phyloP scores from a whole-genome alignment of 2,113 vertebrate genomes.

The Physeter macrocephalus region DNA sequence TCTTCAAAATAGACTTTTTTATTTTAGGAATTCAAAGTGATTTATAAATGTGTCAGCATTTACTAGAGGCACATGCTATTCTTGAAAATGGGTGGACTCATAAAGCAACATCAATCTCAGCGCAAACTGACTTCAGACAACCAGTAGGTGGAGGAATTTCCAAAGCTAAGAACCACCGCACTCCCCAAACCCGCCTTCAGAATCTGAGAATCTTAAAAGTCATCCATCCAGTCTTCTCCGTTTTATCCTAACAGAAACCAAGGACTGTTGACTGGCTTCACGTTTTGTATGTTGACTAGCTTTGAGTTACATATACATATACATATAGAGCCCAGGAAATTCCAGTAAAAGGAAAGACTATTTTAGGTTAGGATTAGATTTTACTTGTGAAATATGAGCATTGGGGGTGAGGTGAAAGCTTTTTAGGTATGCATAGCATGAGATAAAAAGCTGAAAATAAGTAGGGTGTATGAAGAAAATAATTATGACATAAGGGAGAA shows the following conservation, averaged over 20 bases:
- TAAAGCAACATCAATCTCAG: not conserved
- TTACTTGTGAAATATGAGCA: not conserved
- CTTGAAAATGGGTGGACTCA: not conserved
- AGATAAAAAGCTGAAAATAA: not conserved
- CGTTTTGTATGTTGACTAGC: too few relatives aligned
- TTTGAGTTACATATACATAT: not conserved
- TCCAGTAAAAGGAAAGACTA: not conserved
- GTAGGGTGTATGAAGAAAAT: not conserved
- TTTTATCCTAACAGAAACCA: not conserved
- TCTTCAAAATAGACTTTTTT: not conserved
- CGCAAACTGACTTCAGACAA: not conserved
- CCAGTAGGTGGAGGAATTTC: conserved; percentile 69
- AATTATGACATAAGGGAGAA: not conserved
- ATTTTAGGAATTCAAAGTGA: not conserved
- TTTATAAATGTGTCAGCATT: not conserved
- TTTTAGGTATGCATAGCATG: not conserved
- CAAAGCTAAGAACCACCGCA: conserved; percentile 35
- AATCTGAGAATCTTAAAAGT: not conserved
- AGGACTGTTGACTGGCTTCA: not conserved
- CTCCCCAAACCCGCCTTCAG: not conserved
- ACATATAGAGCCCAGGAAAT: not conserved
- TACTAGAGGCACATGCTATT: not conserved
- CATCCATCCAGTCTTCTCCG: not conserved
- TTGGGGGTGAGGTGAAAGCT: not conserved
- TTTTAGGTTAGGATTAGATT: not conserved